Base-by-base conservation (phyloP, 2,113 vertebrate genomes). In the Petromus typicus region DNA sequence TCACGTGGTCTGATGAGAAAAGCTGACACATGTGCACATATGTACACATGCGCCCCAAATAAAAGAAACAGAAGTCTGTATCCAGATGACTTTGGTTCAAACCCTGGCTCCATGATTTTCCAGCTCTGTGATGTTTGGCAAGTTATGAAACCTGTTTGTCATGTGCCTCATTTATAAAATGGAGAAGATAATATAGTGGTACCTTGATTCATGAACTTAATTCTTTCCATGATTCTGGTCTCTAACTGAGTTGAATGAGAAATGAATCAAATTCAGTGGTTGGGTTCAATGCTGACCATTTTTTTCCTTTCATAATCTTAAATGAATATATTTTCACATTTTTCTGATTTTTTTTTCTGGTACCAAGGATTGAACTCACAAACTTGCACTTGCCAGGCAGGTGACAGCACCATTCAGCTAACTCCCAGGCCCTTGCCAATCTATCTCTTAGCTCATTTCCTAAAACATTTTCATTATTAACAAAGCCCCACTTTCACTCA, bases 101-200 rank as follows among this genome's bases (percentile, higher is more conserved):
- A 93, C 90, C 56, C 76, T 71, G 73, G 34, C 64, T 96, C n/a
- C 79, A 23, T 69, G 73, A 88, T 43, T 85, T 85, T 54, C 79
- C 73, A 95, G 84, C 40, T 91, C 37, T 95, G 34, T 80, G 94
- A 88, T 40, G 27, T 85, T 48, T 95, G 91, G 48, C n/a, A 85
- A 78, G 79, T 89, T 91, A 66, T 34, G 71, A 90, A 95, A 66
- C 57, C 88, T 95, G 45, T 91, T 94, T 94, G 57, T 59, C 48
- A 76, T 43, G 34, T 61, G 43, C 66, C 76, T 69, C 37, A 66
- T 54, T 85, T 87, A 34, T 96, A 66, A 93, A 93, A 85, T 23
- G 34, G 66, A 90, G 78, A 80, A 73, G 89, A 96, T 43, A 95
- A 84, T 14, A 59, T 30, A 37, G 66, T n/a, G 64, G 32, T n/a